Base-by-base conservation (phyloP, 1,140 invertebrate genomes). In the Phthorimaea operculella region DNA sequence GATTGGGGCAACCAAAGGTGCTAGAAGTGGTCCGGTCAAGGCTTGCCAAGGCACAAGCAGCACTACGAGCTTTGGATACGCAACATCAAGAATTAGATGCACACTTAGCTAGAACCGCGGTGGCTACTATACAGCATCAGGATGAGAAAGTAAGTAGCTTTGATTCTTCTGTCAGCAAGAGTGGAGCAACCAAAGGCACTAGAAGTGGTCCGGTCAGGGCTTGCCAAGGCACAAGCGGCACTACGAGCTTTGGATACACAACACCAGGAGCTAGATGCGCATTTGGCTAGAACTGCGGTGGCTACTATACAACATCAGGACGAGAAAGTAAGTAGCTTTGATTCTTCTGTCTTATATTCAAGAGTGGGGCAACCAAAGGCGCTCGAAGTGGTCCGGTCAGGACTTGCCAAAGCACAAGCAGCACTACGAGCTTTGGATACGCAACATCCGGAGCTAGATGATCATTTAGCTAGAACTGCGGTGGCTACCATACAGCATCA, bases 341-440 rank as follows among this genome's bases (percentile, higher is more conserved):
- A 50, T 83, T 52, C 28, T 14, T 28, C 21, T n/a, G n/a, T n/a
- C n/a, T n/a, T n/a, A n/a, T 12, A 93, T 98, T 57, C 95, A 97
- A 77, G 95, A 98, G 71, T 98, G 96, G 96, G 92, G 93, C 34
- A 97, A 97, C 77, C 90, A 92, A 91, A 92, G 63, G 88, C 92
- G 44, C 76, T 98, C 33, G 96, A 97, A 65, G 89, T 88, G 52
- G 93, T 98, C 14, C 89, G 96, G 14, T 89, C 90, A 17, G 92
- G 96, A 58, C 91, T 96, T 64, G 80, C 91, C 0, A 89, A 92
- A 53, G 93, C 95, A 5, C 87, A 91, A 49, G 88, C 90, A 48
- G 91, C 92, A 50, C 85, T 97, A 1, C 89, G 93, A 28, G 91
- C 94, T 54, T 73, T 96, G 2, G 94, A 96, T 70, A 90, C 90